Evolutionary conservation across 2,113 vertebrate genomes (phyloP), one percentile per base, ranked within the genome.

Genomic region (Onychostoma macrolepis): DNA sequence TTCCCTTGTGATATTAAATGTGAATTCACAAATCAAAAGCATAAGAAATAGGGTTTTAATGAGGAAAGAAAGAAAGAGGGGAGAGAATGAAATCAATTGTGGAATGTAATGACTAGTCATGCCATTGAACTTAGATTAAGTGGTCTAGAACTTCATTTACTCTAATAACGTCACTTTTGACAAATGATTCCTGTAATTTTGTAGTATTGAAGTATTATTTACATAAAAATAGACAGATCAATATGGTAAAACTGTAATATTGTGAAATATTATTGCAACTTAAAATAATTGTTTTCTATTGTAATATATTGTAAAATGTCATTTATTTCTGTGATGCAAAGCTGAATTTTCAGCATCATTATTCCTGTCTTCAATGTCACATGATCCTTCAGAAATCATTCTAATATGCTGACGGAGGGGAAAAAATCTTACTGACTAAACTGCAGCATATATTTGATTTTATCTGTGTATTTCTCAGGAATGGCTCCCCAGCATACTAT

Each of bases 401-500:
- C 19, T 72, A 36, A 38, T 38, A 72, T 72, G 30, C 33, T 11
- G 19, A 72, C 13, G 7, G 28, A 15, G 12, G 5, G 2, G 6
- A 65, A 15, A 15, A 28, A 65, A 67, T 28, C 12, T 26, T 12
- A 28, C 26, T 65, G 26, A 65, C n/a, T 30, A 7, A 67, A 17
- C 15, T 4, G 17, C 33, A 69, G 17, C 8, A 17, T 69, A 19
- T 71, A 21, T 24, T 1, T 72, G 8, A 24, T 41, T 63, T 77
- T 76, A 38, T 30, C 15, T 63, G 28, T 80, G 50, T 86, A 43
- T 85, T 67, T 65, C 9, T 84, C 80, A 99, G 98, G 98, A 84
- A 97, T 99, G 96, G 97, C 96, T 58, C 98, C 98, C 0, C 98
- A 99, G 83, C 96, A 99, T 0, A 91, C 98, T 88, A 99, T 99